Conservation (phyloP, 53 echinoderm and acorn worm species). For the Temnopleurus reevesii region DNA sequence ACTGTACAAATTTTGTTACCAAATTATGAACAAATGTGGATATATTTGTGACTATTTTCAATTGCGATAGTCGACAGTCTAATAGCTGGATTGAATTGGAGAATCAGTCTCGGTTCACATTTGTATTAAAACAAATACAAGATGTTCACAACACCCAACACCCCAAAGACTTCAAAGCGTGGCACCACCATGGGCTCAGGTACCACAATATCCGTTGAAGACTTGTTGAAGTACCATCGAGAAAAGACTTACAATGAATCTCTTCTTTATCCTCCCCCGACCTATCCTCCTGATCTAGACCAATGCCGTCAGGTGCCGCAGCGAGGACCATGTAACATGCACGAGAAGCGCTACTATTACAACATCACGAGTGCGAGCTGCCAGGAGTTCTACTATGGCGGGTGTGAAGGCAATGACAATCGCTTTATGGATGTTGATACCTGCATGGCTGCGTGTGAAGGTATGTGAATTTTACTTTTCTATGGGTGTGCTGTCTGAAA, state of each 20-base stretch:
- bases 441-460: constrained; percentile 65
- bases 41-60: too few relatives aligned
- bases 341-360: constrained; percentile 66
- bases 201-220: background rate
- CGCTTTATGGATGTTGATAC: constrained; percentile 50
- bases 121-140: too few relatives aligned
- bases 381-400: constrained; percentile 65
- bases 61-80: too few relatives aligned
- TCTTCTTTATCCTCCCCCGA: constrained; percentile 32
- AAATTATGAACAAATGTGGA: too few relatives aligned
- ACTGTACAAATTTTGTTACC: too few relatives aligned
- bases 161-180: background rate
- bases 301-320: constrained; percentile 60
- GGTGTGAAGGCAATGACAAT: constrained; percentile 78
- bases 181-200: background rate
- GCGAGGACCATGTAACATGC: constrained; percentile 49
- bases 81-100: too few relatives aligned
- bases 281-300: constrained; percentile 56
- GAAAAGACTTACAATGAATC: constrained; percentile 53
- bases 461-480: background rate
- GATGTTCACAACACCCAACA: background rate
- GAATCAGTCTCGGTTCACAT: too few relatives aligned
- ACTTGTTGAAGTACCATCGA: background rate
- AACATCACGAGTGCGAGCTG: constrained; percentile 63
- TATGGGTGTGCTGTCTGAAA: too few relatives aligned